Conservation (phyloP, 2,113 vertebrate species). For the Setophaga coronata region DNA sequence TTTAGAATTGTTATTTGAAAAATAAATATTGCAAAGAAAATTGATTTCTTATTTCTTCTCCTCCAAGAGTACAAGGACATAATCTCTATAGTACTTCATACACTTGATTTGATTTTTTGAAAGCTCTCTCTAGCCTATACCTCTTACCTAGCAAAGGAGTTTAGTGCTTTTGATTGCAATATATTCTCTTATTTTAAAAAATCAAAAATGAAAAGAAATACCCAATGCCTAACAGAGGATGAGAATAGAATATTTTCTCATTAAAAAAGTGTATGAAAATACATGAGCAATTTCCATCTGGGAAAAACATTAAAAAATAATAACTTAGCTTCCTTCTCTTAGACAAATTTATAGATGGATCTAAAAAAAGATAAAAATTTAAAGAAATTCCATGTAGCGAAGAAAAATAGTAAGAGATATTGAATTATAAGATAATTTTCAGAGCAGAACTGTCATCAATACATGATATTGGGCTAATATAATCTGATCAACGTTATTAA, state of each 20-base stretch:
- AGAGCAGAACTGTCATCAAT: neutral
- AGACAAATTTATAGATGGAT: neutral
- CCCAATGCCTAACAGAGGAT: neutral
- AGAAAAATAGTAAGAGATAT: neutral
- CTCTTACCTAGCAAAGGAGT: neutral
- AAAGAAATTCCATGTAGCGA: neutral
- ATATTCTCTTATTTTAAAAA: neutral
- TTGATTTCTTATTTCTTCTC: slow-evolving; percentile 25
- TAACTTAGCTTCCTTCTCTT: neutral
- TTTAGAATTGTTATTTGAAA: slow-evolving; percentile 13
- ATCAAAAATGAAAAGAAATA: neutral
- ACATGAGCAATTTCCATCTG: neutral
- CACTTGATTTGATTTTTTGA: slow-evolving; percentile 24
- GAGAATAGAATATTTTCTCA: neutral
- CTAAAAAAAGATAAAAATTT: neutral
- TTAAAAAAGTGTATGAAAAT: neutral
- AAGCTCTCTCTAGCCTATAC: neutral
- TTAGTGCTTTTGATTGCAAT: neutral
- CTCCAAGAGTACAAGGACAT: neutral
- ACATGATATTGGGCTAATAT: neutral
- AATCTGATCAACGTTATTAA: neutral
- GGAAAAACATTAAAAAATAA: neutral
- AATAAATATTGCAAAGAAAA: slow-evolving; percentile 38
- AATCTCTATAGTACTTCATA: slow-evolving; percentile 1
- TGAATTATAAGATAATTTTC: neutral